A percentile compares a stretch with the other conserved stretches of the same genome.
These are phyloP conservation scores for Carposina sasakii DNA, from an alignment of 1,140 invertebrate genomes.

Conservation along the genomic window DNA sequence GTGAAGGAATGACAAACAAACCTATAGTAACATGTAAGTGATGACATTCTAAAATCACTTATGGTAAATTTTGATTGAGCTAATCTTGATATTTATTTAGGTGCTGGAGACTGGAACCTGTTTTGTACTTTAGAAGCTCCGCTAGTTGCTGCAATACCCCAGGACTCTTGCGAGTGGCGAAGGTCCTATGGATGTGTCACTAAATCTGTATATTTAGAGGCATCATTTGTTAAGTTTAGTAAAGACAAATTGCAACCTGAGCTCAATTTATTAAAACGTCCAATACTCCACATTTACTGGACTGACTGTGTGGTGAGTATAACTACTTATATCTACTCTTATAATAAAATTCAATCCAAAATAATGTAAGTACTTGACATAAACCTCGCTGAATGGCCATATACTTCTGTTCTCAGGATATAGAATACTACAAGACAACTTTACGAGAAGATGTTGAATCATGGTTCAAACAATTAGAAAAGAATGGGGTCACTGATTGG, in stretches of 20 bases:
- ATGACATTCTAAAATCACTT: slow-evolving; percentile 8
- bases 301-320: slow-evolving; percentile 90
- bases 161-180: slow-evolving; percentile 92
- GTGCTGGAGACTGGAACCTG: slow-evolving; percentile 90
- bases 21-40: slow-evolving; percentile 75
- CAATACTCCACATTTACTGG: slow-evolving; percentile 96
- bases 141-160: slow-evolving; percentile 84
- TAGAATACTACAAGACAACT: slow-evolving; percentile 90
- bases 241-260: slow-evolving; percentile 80
- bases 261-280: slow-evolving; percentile 85
- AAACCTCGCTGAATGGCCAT: neutral
- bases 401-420: slow-evolving; percentile 78
- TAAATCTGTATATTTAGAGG: slow-evolving; percentile 88
- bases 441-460: slow-evolving; percentile 90
- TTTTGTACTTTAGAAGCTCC: slow-evolving; percentile 87
- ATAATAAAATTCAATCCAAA: slow-evolving; percentile 8
- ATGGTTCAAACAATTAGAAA: slow-evolving; percentile 87
- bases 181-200: slow-evolving; percentile 86
- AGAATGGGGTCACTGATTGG: slow-evolving; percentile 90
- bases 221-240: slow-evolving; percentile 88
- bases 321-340: slow-evolving; percentile 4
- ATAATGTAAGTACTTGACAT: neutral
- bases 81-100: slow-evolving; percentile 66
- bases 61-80: slow-evolving; percentile 2
- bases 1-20: slow-evolving; percentile 71